Percentiles rank a stretch among this genome's conserved stretches.
Evolutionary conservation across 2,797 vertebrate species (phyloP).

Genomic region (Nasua narica): DNA sequence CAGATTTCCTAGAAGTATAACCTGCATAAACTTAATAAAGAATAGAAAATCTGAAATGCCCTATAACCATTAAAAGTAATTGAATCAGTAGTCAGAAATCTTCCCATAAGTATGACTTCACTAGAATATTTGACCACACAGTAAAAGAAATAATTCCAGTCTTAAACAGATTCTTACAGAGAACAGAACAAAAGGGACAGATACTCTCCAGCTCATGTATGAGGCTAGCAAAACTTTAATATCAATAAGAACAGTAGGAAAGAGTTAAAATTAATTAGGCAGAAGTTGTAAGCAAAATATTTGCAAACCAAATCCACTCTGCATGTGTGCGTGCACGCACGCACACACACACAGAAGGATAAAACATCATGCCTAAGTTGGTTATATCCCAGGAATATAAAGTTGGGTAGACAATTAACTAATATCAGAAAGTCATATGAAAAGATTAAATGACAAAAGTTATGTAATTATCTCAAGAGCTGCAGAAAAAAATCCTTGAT

Average conservation of each 20-base stretch:
- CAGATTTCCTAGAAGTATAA: neutral
- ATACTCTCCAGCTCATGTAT: neutral
- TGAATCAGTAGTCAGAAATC: neutral
- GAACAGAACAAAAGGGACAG: neutral
- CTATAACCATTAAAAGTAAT: neutral
- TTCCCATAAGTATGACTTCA: neutral
- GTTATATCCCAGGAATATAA: neutral
- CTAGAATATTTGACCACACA: neutral
- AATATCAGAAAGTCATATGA: neutral
- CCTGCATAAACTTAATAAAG: neutral
- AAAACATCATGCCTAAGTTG: neutral
- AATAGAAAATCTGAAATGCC: neutral
- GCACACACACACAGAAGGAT: neutral
- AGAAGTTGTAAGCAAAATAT: neutral
- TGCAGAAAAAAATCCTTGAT: neutral
- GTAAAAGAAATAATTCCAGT: neutral
- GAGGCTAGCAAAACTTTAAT: neutral
- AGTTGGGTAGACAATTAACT: neutral
- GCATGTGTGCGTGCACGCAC: too few relatives aligned
- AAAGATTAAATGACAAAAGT: neutral
- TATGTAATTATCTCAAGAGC: neutral
- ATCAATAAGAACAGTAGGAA: neutral
- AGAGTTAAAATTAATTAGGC: neutral
- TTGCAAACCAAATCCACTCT: neutral
- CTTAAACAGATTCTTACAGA: neutral